Conservation (phyloP, 2,113 vertebrate species). For the Limnothrissa miodon region DNA sequence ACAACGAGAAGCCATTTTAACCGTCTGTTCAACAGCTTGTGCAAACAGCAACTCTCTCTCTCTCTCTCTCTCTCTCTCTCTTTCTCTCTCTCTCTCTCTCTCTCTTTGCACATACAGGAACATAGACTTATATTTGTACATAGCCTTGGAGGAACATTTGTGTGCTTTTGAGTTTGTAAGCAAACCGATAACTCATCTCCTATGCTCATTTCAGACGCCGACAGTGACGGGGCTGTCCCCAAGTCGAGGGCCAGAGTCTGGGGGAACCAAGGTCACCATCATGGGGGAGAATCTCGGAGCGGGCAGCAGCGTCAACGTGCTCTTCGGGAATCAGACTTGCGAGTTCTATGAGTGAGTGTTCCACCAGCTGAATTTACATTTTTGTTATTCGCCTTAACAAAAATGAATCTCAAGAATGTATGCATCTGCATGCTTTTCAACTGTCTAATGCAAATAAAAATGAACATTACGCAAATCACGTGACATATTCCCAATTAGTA, state of each 20-base stretch:
- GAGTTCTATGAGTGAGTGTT: constrained; percentile 86
- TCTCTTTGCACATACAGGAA: background rate
- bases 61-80: too few relatives aligned
- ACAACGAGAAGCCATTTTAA: constrained; percentile 12
- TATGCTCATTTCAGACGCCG: constrained; percentile 72
- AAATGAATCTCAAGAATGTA: too few relatives aligned
- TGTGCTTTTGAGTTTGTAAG: background rate
- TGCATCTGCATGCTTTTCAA: too few relatives aligned
- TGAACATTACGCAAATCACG: too few relatives aligned
- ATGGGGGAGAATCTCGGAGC: constrained; percentile 87
- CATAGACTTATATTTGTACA: background rate
- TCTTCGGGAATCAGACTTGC: constrained; percentile 95
- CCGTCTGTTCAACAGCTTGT: constrained; percentile 14
- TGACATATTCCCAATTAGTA: too few relatives aligned
- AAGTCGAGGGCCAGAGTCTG: constrained; percentile 89
- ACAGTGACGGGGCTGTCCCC: constrained; percentile 82
- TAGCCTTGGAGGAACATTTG: background rate
- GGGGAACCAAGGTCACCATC: constrained; percentile 94
- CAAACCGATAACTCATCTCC: constrained; percentile 5
- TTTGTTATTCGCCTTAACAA: too few relatives aligned
- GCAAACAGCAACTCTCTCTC: constrained; percentile 13
- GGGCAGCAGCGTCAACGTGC: constrained; percentile 85
- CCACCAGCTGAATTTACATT: too few relatives aligned
- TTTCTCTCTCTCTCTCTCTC: background rate
- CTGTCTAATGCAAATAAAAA: too few relatives aligned